Percentiles rank a stretch among this genome's conserved stretches.
Evolutionary conservation across 2,888 invertebrate genomes (phyloP).

Genomic region (Idaea biselata): DNA sequence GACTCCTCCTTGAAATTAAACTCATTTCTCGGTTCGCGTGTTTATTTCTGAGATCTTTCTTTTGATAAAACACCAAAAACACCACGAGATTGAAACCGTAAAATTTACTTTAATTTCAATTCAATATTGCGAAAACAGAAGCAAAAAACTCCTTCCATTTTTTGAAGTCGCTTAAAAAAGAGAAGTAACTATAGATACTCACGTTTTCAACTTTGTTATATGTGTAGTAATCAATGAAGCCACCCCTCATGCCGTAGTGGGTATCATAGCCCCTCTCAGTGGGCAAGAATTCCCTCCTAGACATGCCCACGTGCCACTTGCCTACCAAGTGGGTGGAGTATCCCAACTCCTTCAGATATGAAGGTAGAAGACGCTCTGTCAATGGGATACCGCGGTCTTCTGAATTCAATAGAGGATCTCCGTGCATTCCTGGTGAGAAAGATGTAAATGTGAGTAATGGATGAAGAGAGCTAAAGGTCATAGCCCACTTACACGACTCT

Average conservation of each 20-base stretch:
- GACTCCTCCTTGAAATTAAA: too few relatives aligned
- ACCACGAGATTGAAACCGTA: too few relatives aligned
- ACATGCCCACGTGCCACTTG: slow-evolving; percentile 95
- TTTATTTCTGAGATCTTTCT: too few relatives aligned
- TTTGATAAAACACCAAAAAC: too few relatives aligned
- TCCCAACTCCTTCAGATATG: slow-evolving; percentile 83
- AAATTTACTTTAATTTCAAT: too few relatives aligned
- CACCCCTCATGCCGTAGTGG: slow-evolving; percentile 89
- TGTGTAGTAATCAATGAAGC: slow-evolving; percentile 87
- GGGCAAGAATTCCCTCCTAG: slow-evolving; percentile 85
- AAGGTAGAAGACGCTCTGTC: slow-evolving; percentile 80
- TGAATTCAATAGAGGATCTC: slow-evolving; percentile 60
- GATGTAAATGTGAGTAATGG: slow-evolving; percentile 12
- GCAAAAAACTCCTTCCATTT: too few relatives aligned
- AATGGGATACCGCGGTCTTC: slow-evolving; percentile 73
- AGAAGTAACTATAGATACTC: slow-evolving; percentile 28
- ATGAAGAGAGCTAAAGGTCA: too few relatives aligned
- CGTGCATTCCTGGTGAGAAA: slow-evolving; percentile 67
- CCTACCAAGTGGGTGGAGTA: slow-evolving; percentile 92
- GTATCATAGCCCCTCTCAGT: slow-evolving; percentile 88
- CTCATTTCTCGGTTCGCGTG: too few relatives aligned
- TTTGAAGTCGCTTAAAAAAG: too few relatives aligned
- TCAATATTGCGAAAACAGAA: too few relatives aligned
- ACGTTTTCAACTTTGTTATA: slow-evolving; percentile 69
- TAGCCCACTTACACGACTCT: too few relatives aligned